Percentiles rank a stretch among this genome's conserved stretches.
Evolutionary conservation across 2,113 vertebrate genomes (phyloP).

Genomic region (Ciconia boyciana): DNA sequence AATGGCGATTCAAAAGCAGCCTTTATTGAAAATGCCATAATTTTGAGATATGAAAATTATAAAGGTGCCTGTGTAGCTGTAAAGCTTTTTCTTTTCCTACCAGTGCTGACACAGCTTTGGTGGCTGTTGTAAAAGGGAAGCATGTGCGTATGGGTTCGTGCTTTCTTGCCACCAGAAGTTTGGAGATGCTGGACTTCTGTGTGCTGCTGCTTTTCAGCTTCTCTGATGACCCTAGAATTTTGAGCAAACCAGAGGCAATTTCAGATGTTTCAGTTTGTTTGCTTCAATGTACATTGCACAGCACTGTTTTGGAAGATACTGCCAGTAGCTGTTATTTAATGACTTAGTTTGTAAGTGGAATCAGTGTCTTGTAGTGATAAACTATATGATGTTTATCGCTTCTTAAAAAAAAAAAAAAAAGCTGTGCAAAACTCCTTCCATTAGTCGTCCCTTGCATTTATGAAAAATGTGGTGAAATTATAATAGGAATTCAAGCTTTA

Average conservation of each 20-base stretch:
- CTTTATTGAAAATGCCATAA: not conserved
- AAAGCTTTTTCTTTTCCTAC: not conserved
- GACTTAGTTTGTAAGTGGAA: not conserved
- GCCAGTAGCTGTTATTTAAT: not conserved
- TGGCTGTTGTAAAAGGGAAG: not conserved
- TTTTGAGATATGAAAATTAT: conserved; percentile 19
- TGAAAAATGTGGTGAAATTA: not conserved
- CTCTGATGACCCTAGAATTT: not conserved
- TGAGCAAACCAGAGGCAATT: not conserved
- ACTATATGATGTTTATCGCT: not conserved
- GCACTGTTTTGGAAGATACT: not conserved
- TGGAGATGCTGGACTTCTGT: not conserved
- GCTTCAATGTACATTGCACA: not conserved
- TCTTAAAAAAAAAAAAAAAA: not conserved
- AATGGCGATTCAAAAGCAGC: not conserved
- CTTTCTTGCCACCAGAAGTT: not conserved
- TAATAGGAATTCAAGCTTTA: not conserved
- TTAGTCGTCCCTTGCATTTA: not conserved
- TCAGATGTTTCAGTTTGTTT: not conserved
- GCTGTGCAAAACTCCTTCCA: not conserved
- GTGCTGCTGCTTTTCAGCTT: not conserved
- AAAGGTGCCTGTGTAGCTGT: not conserved
- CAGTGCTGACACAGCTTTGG: not conserved
- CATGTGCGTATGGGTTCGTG: rapidly evolving
- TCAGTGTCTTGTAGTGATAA: not conserved